Evolutionary conservation across 2,888 invertebrate species (phyloP), one percentile per base, ranked within the genome.

Genomic region (Drosophila birchii): DNA sequence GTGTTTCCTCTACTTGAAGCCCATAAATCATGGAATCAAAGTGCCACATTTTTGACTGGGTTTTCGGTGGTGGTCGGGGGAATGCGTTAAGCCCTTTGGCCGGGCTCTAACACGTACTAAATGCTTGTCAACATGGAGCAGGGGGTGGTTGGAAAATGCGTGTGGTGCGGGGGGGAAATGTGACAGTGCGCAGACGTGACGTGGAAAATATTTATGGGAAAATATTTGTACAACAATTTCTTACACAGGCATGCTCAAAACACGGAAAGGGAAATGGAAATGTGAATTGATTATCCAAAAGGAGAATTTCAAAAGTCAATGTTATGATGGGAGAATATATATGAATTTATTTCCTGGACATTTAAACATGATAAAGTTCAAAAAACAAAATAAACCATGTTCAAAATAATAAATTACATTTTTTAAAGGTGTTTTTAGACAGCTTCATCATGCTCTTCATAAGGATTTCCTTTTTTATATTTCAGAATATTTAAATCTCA

Each of bases 1-100:
- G 16, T 80, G 71, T 72, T 83, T 68, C 63, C 59, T 43, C 53
- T 34, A 55, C 70, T 56, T 53, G 51, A 80, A 66, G 67, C 77
- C 81, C 88, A 84, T 84, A 84, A 84, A 84, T 84, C 84, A 88
- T 83, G 84, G 84, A 81, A 88, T 84, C 87, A 84, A 84, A 88
- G 84, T 86, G 84, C 84, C 84, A 86, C 84, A 79, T 88, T 83
- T 57, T 67, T 53, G 70, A 66, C 66, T 67, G 44, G n/a, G 45
- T 55, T 26, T 68, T 32, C 34, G 51, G 20, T 20, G 49, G 7
- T 34, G 29, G n/a, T 29, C 6, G 69, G 62, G 32, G 74, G 76
- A 41, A 77, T 75, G 84, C 86, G 86, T 73, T 83, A 84, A 84
- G 88, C 88, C 81, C 79, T 74, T 76, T 74, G 81, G 74, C 71